Evolutionary conservation across 64 coral and sea anemone species (phyloP).

Genomic region (Orbicella faveolata): DNA sequence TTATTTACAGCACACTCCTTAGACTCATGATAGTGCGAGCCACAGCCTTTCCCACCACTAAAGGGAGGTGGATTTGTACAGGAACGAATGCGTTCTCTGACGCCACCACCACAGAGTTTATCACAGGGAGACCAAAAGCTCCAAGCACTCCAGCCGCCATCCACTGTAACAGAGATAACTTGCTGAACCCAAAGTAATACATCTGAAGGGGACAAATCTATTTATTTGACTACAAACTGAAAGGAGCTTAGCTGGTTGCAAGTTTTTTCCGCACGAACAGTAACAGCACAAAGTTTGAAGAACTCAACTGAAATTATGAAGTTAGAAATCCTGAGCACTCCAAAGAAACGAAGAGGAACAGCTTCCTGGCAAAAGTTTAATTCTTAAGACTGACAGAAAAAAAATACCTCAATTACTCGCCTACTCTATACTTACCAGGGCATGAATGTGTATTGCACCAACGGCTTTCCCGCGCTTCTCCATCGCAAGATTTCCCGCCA

Average conservation of each 20-base stretch:
- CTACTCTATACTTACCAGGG: background rate
- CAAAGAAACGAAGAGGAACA: no score
- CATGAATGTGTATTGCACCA: background rate
- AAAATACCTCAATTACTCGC: background rate
- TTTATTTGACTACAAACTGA: no score
- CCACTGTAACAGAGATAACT: background rate
- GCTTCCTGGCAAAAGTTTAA: no score
- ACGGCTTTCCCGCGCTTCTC: background rate
- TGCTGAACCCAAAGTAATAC: background rate
- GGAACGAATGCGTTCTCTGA: constrained; percentile 12
- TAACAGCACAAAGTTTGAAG: no score
- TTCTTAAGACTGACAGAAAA: no score
- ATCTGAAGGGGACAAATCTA: no score
- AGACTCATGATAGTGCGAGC: background rate
- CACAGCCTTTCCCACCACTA: constrained; percentile 32
- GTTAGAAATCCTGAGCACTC: no score
- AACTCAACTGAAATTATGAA: no score
- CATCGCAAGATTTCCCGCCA: constrained; percentile 1
- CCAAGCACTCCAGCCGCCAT: constrained; percentile 34
- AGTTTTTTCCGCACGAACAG: no score
- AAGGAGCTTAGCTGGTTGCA: no score
- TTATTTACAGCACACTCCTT: constrained; percentile 30
- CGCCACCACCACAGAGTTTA: constrained; percentile 22
- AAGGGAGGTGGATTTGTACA: constrained; percentile 56
- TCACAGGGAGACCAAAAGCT: constrained; percentile 35